Percentiles rank a stretch among this genome's conserved stretches.
Evolutionary conservation across 2,797 vertebrate genomes (phyloP).

Genomic region (Myripristis murdjan): DNA sequence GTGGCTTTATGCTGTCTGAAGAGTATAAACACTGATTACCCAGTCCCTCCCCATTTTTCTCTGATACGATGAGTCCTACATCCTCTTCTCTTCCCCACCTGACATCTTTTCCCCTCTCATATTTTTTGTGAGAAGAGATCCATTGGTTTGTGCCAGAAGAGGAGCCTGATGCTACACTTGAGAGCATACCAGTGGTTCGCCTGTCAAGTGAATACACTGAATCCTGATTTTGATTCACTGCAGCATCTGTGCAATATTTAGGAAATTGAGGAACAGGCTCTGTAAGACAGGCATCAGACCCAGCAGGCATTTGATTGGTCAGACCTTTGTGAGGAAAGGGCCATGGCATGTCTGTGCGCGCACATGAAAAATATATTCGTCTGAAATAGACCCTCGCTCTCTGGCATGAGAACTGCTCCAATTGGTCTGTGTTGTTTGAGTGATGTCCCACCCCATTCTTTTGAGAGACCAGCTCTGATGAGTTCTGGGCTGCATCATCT

Average conservation of each 20-base stretch:
- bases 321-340: constrained; percentile 68
- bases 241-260: background rate
- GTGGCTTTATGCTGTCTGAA: constrained; percentile 15
- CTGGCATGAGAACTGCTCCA: constrained; percentile 79
- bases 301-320: background rate
- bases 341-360: constrained; percentile 82
- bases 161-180: background rate
- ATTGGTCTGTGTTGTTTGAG: constrained; percentile 13
- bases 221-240: constrained; percentile 4
- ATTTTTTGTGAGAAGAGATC: background rate
- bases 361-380: constrained; percentile 66
- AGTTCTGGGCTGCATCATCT: background rate
- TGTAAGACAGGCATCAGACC: constrained; percentile 1
- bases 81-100: background rate
- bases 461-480: background rate
- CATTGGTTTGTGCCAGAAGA: background rate
- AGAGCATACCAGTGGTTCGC: background rate
- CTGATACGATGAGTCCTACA: background rate
- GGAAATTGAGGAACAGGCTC: background rate
- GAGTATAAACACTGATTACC: background rate
- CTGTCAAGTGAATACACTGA: background rate
- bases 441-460: background rate
- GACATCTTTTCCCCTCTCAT: background rate
- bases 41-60: background rate
- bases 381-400: constrained; percentile 72